phyloP scores from a whole-genome alignment of 2,797 vertebrate genomes.

The Bovichtus variegatus region DNA sequence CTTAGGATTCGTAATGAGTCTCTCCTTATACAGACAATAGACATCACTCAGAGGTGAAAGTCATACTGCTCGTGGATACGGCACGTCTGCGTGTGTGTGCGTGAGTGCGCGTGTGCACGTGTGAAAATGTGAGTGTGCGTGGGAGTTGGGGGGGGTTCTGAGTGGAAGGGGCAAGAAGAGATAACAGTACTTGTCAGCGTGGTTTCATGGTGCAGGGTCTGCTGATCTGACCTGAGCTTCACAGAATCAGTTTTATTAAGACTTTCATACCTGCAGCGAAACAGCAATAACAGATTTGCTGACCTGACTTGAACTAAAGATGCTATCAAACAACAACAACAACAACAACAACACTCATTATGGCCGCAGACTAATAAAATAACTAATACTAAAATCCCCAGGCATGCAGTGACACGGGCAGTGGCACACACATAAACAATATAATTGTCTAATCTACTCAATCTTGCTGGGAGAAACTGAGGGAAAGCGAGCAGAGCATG shows the following conservation, averaged over 20 bases:
- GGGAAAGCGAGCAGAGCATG: conserved; percentile 24
- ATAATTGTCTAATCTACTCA: conserved; percentile 52
- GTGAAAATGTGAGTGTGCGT: not conserved
- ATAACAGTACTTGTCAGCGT: conserved; percentile 48
- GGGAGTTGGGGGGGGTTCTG: conserved; percentile 33
- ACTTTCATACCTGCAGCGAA: conserved; percentile 61
- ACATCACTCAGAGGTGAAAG: conserved; percentile 74
- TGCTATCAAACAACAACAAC: conserved; percentile 47
- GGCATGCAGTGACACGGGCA: conserved; percentile 37
- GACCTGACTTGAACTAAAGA: conserved; percentile 63
- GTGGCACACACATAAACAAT: conserved; percentile 52
- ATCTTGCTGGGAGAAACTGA: conserved; percentile 44
- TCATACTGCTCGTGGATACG: conserved; percentile 42
- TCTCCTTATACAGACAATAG: conserved; percentile 65
- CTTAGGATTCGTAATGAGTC: conserved; percentile 56
- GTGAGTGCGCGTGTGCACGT: not conserved
- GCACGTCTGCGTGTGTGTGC: conserved; percentile 10
- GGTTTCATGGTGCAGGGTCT: conserved; percentile 52
- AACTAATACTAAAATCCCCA: conserved; percentile 60
- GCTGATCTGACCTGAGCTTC: conserved; percentile 51
- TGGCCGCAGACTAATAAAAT: conserved; percentile 49
- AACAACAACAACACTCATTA: conserved; percentile 8
- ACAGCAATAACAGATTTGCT: conserved; percentile 62
- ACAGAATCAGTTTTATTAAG: conserved; percentile 56
- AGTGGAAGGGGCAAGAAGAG: conserved; percentile 24